These are phyloP conservation scores for Diglossa cyanea DNA, from an alignment of 2,797 vertebrate species.

Conservation along the genomic window DNA sequence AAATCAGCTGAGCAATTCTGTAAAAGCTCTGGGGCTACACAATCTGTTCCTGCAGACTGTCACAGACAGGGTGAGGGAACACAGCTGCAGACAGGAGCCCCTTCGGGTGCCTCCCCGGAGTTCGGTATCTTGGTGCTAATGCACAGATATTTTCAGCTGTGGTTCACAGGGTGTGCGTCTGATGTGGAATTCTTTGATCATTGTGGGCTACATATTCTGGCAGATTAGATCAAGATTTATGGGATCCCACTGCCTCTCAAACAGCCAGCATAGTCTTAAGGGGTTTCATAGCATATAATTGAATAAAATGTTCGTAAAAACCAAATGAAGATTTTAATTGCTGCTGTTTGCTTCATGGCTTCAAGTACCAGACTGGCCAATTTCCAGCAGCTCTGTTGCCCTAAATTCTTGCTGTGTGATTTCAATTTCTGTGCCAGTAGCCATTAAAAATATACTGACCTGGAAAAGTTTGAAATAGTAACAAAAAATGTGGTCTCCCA, in stretches of 20 bases:
- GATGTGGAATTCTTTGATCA: conserved; percentile 39
- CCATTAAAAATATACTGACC: conserved; percentile 77
- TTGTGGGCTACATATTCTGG: background rate
- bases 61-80: background rate
- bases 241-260: background rate
- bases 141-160: conserved; percentile 68
- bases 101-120: background rate
- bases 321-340: background rate
- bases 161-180: background rate
- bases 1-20: background rate
- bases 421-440: background rate
- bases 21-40: background rate
- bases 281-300: background rate
- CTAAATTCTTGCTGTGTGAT: background rate
- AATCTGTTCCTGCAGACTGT: background rate
- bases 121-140: background rate
- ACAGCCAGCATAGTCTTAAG: background rate
- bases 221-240: conserved; percentile 29
- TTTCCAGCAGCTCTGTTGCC: background rate
- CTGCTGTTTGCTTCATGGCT: background rate
- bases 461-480: conserved; percentile 95
- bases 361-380: background rate
- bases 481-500: conserved; percentile 92
- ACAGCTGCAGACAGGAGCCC: background rate
- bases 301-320: background rate